These are phyloP conservation scores for Eulimnadia texana DNA, from an alignment of 1,140 invertebrate genomes.

Conservation along the genomic window DNA sequence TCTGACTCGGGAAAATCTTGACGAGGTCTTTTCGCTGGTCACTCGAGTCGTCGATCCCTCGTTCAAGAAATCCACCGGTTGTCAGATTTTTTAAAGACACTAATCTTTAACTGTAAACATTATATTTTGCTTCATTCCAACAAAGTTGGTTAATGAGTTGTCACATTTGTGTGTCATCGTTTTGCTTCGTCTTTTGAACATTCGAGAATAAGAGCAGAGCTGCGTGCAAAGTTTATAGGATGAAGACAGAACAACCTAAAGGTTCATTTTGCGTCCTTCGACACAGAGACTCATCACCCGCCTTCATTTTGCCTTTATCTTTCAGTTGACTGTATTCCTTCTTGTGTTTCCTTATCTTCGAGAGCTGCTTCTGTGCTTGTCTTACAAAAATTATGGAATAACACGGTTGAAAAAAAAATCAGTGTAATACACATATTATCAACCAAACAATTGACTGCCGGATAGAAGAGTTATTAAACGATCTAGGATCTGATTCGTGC, in stretches of 20 bases:
- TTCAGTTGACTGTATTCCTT: too few relatives aligned
- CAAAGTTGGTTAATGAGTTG: neutral
- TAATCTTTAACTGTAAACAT: neutral
- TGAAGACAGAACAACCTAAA: neutral
- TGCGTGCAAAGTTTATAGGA: neutral
- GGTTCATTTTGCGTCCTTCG: too few relatives aligned
- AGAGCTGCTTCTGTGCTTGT: too few relatives aligned
- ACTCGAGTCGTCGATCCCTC: slow-evolving; percentile 37
- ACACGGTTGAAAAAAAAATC: neutral
- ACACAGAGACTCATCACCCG: too few relatives aligned
- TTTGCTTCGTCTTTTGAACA: too few relatives aligned
- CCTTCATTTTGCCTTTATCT: too few relatives aligned
- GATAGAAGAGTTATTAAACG: too few relatives aligned
- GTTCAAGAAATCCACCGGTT: neutral
- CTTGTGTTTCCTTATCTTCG: too few relatives aligned
- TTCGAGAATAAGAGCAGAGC: too few relatives aligned
- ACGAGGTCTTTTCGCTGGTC: slow-evolving; percentile 59
- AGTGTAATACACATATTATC: neutral
- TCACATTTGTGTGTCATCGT: neutral
- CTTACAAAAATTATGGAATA: neutral
- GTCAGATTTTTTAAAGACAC: neutral
- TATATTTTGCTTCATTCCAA: neutral
- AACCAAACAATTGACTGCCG: too few relatives aligned
- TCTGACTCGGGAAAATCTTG: slow-evolving; percentile 52
- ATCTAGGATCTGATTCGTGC: too few relatives aligned